Evolutionary conservation across 2,888 invertebrate genomes (phyloP).

Genomic region (Drosophila siamana): DNA sequence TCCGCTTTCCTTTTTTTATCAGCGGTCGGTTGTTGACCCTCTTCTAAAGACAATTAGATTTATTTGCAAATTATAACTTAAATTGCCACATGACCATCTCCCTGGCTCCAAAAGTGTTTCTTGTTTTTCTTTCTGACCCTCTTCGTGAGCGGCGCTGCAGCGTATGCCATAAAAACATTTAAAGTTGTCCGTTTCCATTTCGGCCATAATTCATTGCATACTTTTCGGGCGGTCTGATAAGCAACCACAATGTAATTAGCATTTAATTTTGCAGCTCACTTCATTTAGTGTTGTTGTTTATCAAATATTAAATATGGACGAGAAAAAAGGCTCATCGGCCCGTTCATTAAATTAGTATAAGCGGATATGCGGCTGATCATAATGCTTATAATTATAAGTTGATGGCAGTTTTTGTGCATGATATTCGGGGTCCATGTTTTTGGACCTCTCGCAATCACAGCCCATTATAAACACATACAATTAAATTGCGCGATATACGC

Average conservation of each 20-base stretch:
- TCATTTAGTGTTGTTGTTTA: conserved; percentile 31
- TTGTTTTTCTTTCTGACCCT: conserved; percentile 34
- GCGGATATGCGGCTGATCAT: conserved; percentile 53
- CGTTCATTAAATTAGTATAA: conserved; percentile 65
- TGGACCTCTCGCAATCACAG: conserved; percentile 34
- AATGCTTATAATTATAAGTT: conserved; percentile 33
- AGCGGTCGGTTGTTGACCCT: conserved; percentile 37
- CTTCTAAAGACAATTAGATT: conserved; percentile 71
- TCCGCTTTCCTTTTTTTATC: conserved; percentile 11
- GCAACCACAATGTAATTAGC: conserved; percentile 55
- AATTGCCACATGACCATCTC: conserved; percentile 52
- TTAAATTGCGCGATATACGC: conserved; percentile 3
- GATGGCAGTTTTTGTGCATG: conserved; percentile 17
- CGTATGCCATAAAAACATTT: conserved; percentile 59
- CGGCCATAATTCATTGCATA: conserved; percentile 62
- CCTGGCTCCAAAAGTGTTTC: conserved; percentile 12
- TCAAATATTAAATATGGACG: conserved; percentile 19
- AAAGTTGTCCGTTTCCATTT: conserved; percentile 48
- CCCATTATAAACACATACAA: conserved; percentile 35
- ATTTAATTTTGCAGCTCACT: conserved; percentile 53
- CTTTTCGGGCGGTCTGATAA: conserved; percentile 50
- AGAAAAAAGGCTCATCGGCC: conserved; percentile 61
- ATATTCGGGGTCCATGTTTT: conserved; percentile 7
- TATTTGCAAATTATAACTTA: conserved; percentile 73
- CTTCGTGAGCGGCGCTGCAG: conserved; percentile 31